phyloP scores from a whole-genome alignment of 2,113 vertebrate species.

The Clarias macrocephalus region DNA sequence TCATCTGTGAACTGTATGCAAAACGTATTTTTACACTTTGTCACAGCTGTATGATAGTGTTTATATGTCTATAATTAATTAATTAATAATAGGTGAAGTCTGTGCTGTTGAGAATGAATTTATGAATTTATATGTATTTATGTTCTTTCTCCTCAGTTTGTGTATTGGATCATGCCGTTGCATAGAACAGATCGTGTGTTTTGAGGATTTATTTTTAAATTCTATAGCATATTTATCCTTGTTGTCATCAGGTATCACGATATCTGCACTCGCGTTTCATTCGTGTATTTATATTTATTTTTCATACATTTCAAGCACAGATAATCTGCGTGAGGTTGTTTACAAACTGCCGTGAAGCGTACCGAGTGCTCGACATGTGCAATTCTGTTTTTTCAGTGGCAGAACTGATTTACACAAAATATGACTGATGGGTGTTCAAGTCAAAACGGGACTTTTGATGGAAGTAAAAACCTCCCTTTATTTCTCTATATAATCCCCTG shows the following conservation, averaged over 20 bases:
- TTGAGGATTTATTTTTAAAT: background rate
- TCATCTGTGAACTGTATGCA: slow-evolving; percentile 33
- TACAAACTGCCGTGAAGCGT: slow-evolving; percentile 9
- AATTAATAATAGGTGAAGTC: background rate
- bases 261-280: background rate
- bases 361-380: background rate
- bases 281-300: slow-evolving; percentile 18
- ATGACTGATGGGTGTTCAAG: background rate
- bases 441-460: too few species aligned
- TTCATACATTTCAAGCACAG: slow-evolving; percentile 10
- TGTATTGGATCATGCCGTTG: background rate
- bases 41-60: background rate
- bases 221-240: background rate
- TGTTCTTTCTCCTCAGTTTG: background rate
- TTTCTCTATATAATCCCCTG: too few species aligned
- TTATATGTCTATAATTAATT: background rate
- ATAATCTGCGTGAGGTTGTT: slow-evolving; percentile 9
- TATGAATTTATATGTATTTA: background rate
- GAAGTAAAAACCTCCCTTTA: too few species aligned
- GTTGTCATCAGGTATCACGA: background rate
- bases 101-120: background rate
- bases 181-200: background rate
- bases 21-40: background rate
- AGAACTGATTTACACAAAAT: background rate
- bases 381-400: background rate